Percentiles rank a stretch among this genome's conserved stretches.
Conservation (phyloP, 2,888 invertebrate genomes). For the Xestia rhomboidea region DNA sequence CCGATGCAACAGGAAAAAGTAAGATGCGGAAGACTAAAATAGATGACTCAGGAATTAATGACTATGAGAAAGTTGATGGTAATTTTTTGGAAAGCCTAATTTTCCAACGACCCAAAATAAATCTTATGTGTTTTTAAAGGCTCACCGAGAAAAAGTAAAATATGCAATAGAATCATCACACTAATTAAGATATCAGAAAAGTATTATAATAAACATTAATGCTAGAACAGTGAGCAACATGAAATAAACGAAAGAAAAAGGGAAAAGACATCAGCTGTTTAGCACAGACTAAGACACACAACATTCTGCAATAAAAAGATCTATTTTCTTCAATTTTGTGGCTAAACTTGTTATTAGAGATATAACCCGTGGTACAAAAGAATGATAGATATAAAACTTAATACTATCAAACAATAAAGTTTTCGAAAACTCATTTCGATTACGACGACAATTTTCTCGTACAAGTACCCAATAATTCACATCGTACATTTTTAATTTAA, state of each 20-base stretch:
- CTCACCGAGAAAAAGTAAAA: not conserved
- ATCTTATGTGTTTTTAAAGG: not conserved
- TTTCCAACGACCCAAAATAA: not conserved
- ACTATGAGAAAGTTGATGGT: not conserved
- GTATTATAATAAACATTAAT: not conserved
- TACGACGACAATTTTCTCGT: slow-evolving; percentile 1
- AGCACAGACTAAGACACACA: not conserved
- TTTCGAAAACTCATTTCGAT: slow-evolving; percentile 23
- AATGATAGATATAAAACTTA: slow-evolving; percentile 16
- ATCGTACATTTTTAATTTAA: slow-evolving; percentile 26
- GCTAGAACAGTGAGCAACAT: too few species aligned
- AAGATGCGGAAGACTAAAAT: not conserved
- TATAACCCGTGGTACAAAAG: not conserved
- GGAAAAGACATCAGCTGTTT: not conserved
- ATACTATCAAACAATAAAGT: not conserved
- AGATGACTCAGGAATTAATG: not conserved
- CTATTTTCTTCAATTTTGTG: not conserved
- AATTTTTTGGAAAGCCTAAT: not conserved
- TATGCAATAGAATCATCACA: not conserved
- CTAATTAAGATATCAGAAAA: not conserved
- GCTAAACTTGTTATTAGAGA: not conserved
- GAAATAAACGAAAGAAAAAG: not conserved
- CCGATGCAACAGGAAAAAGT: not conserved
- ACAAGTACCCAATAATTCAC: slow-evolving; percentile 19
- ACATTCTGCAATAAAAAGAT: not conserved